A percentile compares a stretch with the other conserved stretches of the same genome.
Evolutionary conservation across 2,797 vertebrate genomes (phyloP).

Genomic region (Pempheris klunzingeri): DNA sequence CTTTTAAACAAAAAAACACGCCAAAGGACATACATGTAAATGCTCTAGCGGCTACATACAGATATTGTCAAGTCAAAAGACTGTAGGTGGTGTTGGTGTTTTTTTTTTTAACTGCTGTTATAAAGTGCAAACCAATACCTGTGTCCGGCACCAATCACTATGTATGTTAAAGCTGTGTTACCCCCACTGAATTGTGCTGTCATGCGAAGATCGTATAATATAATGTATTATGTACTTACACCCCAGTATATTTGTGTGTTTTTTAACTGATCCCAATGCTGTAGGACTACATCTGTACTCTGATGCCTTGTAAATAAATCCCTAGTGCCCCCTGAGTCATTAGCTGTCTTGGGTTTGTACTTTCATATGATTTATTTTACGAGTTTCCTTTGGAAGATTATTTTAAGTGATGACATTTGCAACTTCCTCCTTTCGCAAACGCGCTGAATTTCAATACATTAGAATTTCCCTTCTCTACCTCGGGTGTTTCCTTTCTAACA

Average conservation of each 20-base stretch:
- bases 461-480: slow-evolving; percentile 50
- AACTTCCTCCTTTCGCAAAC: slow-evolving; percentile 67
- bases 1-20: slow-evolving; percentile 13
- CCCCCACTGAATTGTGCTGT: background rate
- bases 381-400: slow-evolving; percentile 25
- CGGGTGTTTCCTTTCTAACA: background rate
- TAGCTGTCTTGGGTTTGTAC: background rate
- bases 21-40: slow-evolving; percentile 13
- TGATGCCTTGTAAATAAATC: slow-evolving; percentile 63
- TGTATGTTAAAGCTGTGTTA: slow-evolving; percentile 7
- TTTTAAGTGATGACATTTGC: slow-evolving; percentile 54
- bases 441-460: slow-evolving; percentile 49
- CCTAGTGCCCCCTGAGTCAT: slow-evolving; percentile 7
- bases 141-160: slow-evolving; percentile 15
- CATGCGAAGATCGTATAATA: background rate
- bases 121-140: background rate
- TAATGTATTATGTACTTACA: slow-evolving; percentile 8
- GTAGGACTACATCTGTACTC: slow-evolving; percentile 8
- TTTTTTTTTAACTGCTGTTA: slow-evolving; percentile 40
- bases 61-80: slow-evolving; percentile 10
- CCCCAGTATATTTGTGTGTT: slow-evolving; percentile 7
- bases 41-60: slow-evolving; percentile 33
- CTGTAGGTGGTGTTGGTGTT: background rate
- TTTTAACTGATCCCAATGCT: slow-evolving; percentile 21
- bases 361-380: slow-evolving; percentile 3